Evolutionary conservation across 2,113 vertebrate species (phyloP).

Genomic region (Peromyscus polionotus): DNA sequence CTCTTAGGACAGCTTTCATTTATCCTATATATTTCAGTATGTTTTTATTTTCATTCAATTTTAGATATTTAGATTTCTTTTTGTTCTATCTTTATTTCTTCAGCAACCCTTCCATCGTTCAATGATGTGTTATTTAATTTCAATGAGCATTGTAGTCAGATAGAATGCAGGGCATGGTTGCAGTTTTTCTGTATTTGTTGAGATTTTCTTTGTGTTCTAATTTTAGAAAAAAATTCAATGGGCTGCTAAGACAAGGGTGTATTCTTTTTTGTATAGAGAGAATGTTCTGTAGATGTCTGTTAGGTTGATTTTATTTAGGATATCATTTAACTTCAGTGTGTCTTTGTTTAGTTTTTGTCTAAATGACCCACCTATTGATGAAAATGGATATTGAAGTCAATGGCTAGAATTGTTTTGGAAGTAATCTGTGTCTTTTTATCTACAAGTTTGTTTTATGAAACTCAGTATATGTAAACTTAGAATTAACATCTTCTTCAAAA

Average conservation of each 20-base stretch:
- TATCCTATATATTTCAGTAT: background rate
- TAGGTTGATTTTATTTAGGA: background rate
- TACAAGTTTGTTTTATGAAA: background rate
- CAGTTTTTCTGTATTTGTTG: background rate
- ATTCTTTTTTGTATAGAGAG: background rate
- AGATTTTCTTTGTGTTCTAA: background rate
- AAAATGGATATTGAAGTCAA: background rate
- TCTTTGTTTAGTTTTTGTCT: background rate
- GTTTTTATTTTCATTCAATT: background rate
- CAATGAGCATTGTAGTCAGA: background rate
- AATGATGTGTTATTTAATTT: background rate
- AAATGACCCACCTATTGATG: background rate
- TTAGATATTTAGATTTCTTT: background rate
- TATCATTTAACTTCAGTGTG: background rate
- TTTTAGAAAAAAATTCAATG: background rate
- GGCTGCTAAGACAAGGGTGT: background rate
- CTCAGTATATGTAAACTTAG: background rate
- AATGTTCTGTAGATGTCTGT: background rate
- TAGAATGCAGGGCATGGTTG: background rate
- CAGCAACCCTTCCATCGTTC: no score
- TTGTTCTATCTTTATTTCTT: background rate
- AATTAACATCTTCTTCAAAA: background rate
- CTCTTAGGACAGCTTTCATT: background rate
- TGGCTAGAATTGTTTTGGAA: background rate
- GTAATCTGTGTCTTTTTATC: background rate